Conservation (phyloP, 2,113 vertebrate genomes). For the Pterocles orientalis region DNA sequence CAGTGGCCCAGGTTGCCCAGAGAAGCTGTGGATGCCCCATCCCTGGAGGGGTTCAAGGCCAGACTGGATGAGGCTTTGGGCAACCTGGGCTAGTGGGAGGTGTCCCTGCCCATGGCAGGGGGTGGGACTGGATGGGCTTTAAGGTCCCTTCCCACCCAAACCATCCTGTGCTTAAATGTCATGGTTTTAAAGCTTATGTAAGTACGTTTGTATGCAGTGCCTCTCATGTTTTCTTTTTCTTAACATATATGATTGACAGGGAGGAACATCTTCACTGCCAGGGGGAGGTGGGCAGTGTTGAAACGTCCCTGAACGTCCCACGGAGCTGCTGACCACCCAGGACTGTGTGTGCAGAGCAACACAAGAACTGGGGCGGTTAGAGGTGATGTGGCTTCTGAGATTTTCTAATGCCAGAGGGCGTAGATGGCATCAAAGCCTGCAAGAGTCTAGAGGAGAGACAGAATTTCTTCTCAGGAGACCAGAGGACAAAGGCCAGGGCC, state of each 20-base stretch:
- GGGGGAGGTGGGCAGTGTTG: background rate
- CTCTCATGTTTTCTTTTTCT: background rate
- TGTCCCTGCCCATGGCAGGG: too few relatives aligned
- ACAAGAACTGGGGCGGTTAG: background rate
- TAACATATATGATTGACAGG: rapidly evolving
- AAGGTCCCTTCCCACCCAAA: too few relatives aligned
- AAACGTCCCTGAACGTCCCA: background rate
- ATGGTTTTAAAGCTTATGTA: background rate
- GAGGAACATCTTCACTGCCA: background rate
- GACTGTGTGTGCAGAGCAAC: background rate
- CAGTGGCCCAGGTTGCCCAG: too few relatives aligned
- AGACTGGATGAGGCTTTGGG: too few relatives aligned
- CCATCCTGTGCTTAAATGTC: background rate
- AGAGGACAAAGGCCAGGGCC: background rate
- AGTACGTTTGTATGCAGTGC: background rate
- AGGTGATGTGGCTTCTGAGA: slow-evolving; percentile 5
- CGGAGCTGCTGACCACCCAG: background rate
- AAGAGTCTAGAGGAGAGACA: background rate
- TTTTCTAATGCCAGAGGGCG: background rate
- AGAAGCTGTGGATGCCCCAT: too few relatives aligned
- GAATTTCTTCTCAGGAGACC: background rate
- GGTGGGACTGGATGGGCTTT: too few relatives aligned
- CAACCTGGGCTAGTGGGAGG: too few relatives aligned
- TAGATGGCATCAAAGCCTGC: background rate
- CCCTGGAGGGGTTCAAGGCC: too few relatives aligned